Percentiles rank a stretch among this genome's conserved stretches.
Conservation (phyloP, 2,113 vertebrate genomes). For the Aix galericulata region DNA sequence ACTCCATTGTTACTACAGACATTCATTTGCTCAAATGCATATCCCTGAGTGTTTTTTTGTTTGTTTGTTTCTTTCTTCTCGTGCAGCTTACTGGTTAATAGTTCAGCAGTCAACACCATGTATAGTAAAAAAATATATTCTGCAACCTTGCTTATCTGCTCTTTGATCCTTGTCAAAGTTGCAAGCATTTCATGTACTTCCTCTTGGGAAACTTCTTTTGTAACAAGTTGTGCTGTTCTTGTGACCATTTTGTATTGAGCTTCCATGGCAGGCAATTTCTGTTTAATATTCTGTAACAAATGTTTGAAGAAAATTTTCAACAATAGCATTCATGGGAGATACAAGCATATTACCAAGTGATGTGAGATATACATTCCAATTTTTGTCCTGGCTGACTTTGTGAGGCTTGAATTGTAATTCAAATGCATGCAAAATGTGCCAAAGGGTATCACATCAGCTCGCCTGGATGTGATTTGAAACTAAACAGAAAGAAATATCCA, state of each 20-base stretch:
- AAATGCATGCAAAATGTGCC: neutral
- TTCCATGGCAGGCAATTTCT: constrained; percentile 89
- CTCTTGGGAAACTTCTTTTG: constrained; percentile 86
- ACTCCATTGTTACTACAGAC: neutral
- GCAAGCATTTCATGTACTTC: constrained; percentile 85
- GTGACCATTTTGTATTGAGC: constrained; percentile 87
- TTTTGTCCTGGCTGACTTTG: neutral
- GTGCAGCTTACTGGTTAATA: neutral
- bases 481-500: neutral
- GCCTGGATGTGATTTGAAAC: neutral
- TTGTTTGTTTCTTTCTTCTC: neutral
- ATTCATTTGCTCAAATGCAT: neutral
- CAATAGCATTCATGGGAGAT: neutral
- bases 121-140: neutral
- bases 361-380: neutral
- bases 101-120: neutral
- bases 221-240: constrained; percentile 85
- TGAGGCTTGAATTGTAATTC: neutral
- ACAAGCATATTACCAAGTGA: neutral
- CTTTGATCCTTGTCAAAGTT: constrained; percentile 83
- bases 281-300: constrained; percentile 84
- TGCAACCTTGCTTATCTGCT: constrained; percentile 87
- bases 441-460: neutral
- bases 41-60: neutral
- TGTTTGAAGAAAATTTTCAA: neutral